Evolutionary conservation across 2,797 vertebrate genomes (phyloP), one percentile per base, ranked within the genome.

Genomic region (Borostomias antarcticus): DNA sequence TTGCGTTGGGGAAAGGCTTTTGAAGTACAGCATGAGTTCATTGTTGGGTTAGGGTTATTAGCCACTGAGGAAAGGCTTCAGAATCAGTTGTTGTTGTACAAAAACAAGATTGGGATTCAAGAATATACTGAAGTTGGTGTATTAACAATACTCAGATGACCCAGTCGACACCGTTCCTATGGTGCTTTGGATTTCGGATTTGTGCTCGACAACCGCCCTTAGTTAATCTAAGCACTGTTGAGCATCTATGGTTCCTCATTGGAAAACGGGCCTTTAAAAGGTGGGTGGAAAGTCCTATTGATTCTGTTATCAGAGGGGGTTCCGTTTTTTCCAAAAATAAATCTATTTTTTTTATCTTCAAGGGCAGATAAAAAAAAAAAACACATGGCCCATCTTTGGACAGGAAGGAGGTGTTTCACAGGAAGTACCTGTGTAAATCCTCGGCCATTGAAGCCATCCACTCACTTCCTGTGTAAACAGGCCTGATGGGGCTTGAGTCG

Each of bases 371-470:
- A 64, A 17, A 58, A 28, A 62, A 57, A 26, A 48, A 30, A 62
- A 56, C 17, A n/a, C 35, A 54, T 15, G 5, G 2, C 30, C 11
- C 45, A 52, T 21, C 19, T 51, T 35, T 57, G 62, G 62, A 69
- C 68, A 61, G 71, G 71, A 74, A 66, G 11, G 35, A 71, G 0
- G 28, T 25, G 52, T 65, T 45, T 35, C 17, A 53, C 54, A 71
- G 70, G 67, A 73, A 32, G 58, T 57, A 56, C 56, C 21, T 72
- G 61, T 52, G 68, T 58, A 62, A 63, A 62, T 17, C 52, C 29
- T 26, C 13, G 54, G 53, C 69, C 29, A 45, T 28, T 53, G 29
- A 30, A 13, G 1, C 51, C n/a, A 28, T 56, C 11, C 15, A 13
- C 17, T 21, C 52, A 59, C 40, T 66, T 67, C 70, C 70, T 65